Evolutionary conservation across 2,797 vertebrate genomes (phyloP).

Genomic region (Agapornis canus): DNA sequence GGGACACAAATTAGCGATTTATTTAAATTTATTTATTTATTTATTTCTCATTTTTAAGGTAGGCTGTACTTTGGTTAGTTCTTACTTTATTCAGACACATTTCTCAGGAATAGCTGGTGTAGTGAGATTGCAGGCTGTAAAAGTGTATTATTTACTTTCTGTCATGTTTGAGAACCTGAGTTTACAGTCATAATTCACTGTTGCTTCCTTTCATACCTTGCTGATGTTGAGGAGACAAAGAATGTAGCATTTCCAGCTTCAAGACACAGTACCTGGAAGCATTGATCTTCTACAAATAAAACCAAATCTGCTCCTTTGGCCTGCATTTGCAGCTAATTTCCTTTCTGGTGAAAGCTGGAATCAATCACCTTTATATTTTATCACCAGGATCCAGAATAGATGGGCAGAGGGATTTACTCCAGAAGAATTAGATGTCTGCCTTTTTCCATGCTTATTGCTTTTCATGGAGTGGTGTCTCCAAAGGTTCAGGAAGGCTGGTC

Average conservation of each 20-base stretch:
- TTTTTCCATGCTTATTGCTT: background rate
- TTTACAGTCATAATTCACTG: background rate
- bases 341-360: background rate
- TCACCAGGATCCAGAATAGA: background rate
- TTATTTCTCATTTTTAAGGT: background rate
- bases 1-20: background rate
- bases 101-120: background rate
- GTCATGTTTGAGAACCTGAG: background rate
- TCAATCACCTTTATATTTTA: background rate
- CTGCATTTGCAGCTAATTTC: background rate
- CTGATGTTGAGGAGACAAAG: background rate
- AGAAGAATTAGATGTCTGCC: background rate
- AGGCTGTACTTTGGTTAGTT: background rate
- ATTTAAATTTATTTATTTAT: too few species aligned
- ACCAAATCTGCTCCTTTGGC: background rate
- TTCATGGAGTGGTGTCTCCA: background rate
- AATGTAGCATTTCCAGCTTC: background rate
- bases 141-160: background rate
- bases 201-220: background rate
- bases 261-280: background rate
- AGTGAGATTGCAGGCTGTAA: background rate
- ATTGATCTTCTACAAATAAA: background rate
- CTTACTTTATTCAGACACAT: background rate
- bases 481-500: background rate
- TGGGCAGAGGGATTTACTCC: background rate